Base-by-base conservation (phyloP, 2,797 vertebrate species). In the Neopelma chrysocephalum region DNA sequence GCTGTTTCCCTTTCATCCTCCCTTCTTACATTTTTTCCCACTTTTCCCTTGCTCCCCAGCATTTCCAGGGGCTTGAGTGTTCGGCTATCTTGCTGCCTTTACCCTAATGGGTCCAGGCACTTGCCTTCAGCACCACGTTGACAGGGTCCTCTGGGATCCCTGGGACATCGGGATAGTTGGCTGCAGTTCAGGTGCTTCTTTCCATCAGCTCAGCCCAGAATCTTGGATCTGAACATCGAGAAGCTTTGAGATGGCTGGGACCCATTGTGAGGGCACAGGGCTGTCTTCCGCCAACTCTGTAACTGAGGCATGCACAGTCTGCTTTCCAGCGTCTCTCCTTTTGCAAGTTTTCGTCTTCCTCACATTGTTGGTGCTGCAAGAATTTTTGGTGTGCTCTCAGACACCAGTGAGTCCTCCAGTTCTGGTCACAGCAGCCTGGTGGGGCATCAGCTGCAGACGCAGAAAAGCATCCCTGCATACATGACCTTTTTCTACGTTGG, bases 271-370 rank as follows among this genome's bases (percentile, higher is more conserved):
- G 26, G 8, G 11, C 31, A 47, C 27, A 50, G 58, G 21, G 12
- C 65, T 83, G 17, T 42, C 73, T 92, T 62, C 83, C 82, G 43
- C 18, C 47, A 75, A 21, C 17, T 51, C 26, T 50, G 17, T 81
- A 31, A 32, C n/a, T 9, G 15, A 58, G n/a, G 27, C n/a, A 51
- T 1, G 0, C 14, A 34, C 0, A 4, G 7, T 54, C 25, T 25
- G 25, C 43, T 79, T 69, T 50, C 51, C 15, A 58, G 7, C 54
- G 79, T 78, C 50, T 68, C 26, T 78, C 31, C 42, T 45, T 87
- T 62, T 2, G 0, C 5, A 10, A 57, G 16, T 15, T 79, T 88
- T 69, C 72, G 25, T 77, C 21, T 86, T 86, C 38, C 38, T 79
- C 22, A 22, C 27, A 3, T 17, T 43, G 15, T 31, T 88, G 9